These are phyloP conservation scores for Doris montereyensis DNA, from an alignment of 2,888 invertebrate species.

Conservation along the genomic window DNA sequence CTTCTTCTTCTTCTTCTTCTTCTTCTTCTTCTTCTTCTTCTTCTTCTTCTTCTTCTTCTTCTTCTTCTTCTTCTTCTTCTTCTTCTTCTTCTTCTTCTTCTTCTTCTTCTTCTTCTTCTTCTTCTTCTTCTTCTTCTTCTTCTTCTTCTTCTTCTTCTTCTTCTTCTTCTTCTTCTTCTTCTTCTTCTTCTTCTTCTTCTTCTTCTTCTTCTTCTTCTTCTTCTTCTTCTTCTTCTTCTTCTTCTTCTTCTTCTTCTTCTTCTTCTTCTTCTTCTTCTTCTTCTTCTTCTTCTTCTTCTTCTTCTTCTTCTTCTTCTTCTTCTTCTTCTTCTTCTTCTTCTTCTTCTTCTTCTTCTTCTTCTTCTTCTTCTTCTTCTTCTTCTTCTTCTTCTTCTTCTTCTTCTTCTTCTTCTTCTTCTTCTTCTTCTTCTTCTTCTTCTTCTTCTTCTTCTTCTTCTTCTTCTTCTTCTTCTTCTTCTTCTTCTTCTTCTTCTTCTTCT, in stretches of 20 bases:
- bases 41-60: constrained; percentile 9
- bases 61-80: constrained; percentile 3
- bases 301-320: not conserved
- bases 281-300: not conserved
- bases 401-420: not conserved
- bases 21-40: not conserved
- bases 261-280: not conserved
- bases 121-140: not conserved
- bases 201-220: not conserved
- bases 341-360: not conserved
- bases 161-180: not conserved
- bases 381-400: not conserved
- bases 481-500: not conserved
- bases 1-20: constrained; percentile 17
- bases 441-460: not conserved
- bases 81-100: not conserved
- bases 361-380: not conserved
- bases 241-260: not conserved
- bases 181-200: not conserved
- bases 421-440: not conserved
- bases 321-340: not conserved
- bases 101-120: constrained; percentile 18
- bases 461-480: not conserved
- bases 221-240: not conserved
- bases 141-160: constrained; percentile 13